Evolutionary conservation across 2,113 vertebrate genomes (phyloP), one percentile per base, ranked within the genome.

Genomic region (Blennius ocellaris): DNA sequence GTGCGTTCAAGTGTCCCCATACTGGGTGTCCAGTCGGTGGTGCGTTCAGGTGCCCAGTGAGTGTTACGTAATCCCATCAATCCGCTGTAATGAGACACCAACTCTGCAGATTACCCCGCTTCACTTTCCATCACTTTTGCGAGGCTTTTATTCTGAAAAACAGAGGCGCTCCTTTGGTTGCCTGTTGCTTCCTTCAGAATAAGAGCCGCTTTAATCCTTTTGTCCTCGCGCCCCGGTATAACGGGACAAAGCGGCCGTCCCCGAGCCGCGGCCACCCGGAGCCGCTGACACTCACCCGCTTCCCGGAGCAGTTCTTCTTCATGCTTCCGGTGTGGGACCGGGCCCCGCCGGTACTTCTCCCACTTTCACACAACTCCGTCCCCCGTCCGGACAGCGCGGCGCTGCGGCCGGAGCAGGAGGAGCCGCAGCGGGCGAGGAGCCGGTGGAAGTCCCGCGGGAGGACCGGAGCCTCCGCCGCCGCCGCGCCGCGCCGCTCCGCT

Each of bases 291-390:
- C 90, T 90, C 80, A 91, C 90, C 83, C 80, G 73, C 62, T 69
- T 90, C 9, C 78, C 86, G 62, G 73, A 69, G 76, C 11, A 38
- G 84, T 61, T 92, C 82, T 82, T 89, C 87, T 80, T 90, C 86
- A 89, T 88, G 61, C 11, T 36, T 64, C 2, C 48, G 17, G 69
- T 37, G 8, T 11, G 6, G 6, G 41, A n/a, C 45, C 12, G 14
- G 15, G 44, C 45, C 7, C 4, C 21, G 21, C 21, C 57, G 14
- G 21, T 3, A 64, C 81, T 80, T 72, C 40, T 36, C 12, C 6
- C 60, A 64, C 67, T 72, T 74, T 65, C n/a, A 17, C 56, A 14
- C 43, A 75, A 71, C 70, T 86, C 78, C 75, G 80, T 52, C 78
- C 55, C 54, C 16, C 12, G 3, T 38, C 15, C 58, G 2, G 38